Base-by-base conservation (phyloP, 2,113 vertebrate genomes). In the Tupaia tana region DNA sequence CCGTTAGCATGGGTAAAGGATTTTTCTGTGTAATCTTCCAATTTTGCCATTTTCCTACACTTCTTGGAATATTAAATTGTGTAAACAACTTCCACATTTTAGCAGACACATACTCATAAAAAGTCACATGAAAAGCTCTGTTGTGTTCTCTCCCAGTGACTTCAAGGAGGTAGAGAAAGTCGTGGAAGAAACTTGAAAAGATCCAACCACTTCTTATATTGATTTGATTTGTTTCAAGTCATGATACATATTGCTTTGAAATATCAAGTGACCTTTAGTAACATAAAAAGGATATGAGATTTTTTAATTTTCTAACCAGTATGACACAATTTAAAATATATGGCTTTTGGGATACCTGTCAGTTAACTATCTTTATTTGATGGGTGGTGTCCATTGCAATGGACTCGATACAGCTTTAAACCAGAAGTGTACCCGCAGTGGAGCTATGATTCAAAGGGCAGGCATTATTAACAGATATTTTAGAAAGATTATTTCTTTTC, bases 401-500 rank as follows among this genome's bases (percentile, higher is more conserved):
- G 56, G 7, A 27, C 1, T 56, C 9, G 43, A 52, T 0, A 84
- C 54, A 71, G 29, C 0, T 91, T 89, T 43, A 84, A 24, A 63
- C 1, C 4, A 59, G 7, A 69, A 67, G 14, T 24, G 6, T 67
- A 31, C 7, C 24, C 18, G 56, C 58, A 67, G 34, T 7, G 24
- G 13, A 27, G 31, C 6, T 64, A 31, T 85, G 70, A 67, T 56
- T 69, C 70, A 85, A 95, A 79, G 18, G 54, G 11, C 29, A 56
- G 22, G 9, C 3, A 22, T 71, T 90, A 74, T 56, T 69, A 82
- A 64, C 10, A 93, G 61, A 52, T 34, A 63, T 78, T 69, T 87
- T 94, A 83, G 3, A 96, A 74, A 82, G 5, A 59, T 18, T 69
- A 92, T 86, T 89, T 91, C 7, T 64, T 89, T 95, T 82, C 56